Evolutionary conservation across 1,140 invertebrate genomes (phyloP).

Genomic region (Macrobrachium rosenbergii): DNA sequence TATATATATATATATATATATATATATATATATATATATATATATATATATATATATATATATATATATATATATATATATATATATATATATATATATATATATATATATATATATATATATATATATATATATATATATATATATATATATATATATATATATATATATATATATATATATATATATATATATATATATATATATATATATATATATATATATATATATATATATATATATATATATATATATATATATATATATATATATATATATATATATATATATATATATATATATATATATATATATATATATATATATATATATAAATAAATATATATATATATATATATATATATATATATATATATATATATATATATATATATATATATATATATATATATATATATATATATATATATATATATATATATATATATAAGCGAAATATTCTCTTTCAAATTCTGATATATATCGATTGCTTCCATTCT

Average conservation of each 20-base stretch:
- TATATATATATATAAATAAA: too few species aligned
- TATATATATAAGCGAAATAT: too few species aligned
- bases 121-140: too few species aligned
- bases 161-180: neutral
- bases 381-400: too few species aligned
- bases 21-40: too few species aligned
- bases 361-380: neutral
- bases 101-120: neutral
- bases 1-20: too few species aligned
- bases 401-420: slow-evolving; percentile 5
- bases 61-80: too few species aligned
- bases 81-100: slow-evolving; percentile 5
- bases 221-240: neutral
- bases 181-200: too few species aligned
- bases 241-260: too few species aligned
- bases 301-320: slow-evolving; percentile 11
- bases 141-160: slow-evolving; percentile 5
- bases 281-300: neutral
- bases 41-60: neutral
- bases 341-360: slow-evolving; percentile 5
- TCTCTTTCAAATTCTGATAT: too few species aligned
- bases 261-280: slow-evolving; percentile 5
- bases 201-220: slow-evolving; percentile 5
- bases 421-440: neutral
- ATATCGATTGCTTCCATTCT: too few species aligned